Base-by-base conservation (phyloP, 2,797 vertebrate species). In the Avahi laniger region DNA sequence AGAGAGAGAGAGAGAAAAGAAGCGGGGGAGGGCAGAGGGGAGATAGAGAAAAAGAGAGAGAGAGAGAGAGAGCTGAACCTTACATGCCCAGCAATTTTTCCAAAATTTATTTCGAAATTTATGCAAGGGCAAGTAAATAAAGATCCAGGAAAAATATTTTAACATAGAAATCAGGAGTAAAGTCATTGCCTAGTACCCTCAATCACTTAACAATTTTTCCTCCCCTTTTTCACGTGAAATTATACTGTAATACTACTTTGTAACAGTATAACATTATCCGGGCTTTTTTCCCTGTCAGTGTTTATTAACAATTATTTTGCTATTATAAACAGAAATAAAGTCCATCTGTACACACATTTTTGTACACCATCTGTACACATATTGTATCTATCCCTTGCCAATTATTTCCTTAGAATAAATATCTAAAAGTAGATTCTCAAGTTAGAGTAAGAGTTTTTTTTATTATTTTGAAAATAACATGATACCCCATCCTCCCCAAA, bases 341-440 rank as follows among this genome's bases (percentile, higher is more conserved):
- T 13, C 26, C 48, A 80, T 86, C 67, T 57, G 4, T 79, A 35
- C 65, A 61, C 30, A 72, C 46, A 50, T 43, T 61, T 85, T 86
- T 69, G 50, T 69, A 78, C 1, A 20, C 22, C 84, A 63, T 81
- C 54, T 80, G 43, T 81, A 28, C 28, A 46, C 5, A 73, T 61
- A 70, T 43, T 43, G n/a, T 67, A 33, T 38, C 57, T 65, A 82
- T 65, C 13, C 52, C 2, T 88, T 81, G 22, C 76, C 76, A 43
- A 65, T 65, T 46, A 82, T 94, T 89, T 94, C 46, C 69, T 82
- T 75, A 82, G 85, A 89, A 75, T 81, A 65, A 80, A 20, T 52
- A 73, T 8, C 3, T 72, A 80, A 10, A 72, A 72, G 65, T 48
- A 41, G 41, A 70, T 81, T 87, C 22, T 63, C 22, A 52, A 81